These are phyloP conservation scores for Stigmatopora nigra DNA, from an alignment of 2,113 vertebrate genomes.

Conservation along the genomic window DNA sequence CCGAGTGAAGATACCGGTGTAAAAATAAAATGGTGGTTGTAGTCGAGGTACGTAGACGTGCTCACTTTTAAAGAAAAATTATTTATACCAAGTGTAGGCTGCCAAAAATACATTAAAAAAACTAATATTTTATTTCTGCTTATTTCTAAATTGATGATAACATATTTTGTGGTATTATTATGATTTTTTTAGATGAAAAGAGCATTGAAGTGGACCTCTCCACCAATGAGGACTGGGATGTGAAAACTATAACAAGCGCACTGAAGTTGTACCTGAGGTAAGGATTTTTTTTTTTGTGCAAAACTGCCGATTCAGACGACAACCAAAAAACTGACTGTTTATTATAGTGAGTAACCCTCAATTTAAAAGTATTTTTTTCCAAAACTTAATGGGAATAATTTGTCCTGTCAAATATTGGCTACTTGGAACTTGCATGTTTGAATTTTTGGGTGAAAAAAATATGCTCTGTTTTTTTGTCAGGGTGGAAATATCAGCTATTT, in stretches of 20 bases:
- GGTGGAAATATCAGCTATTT: too few relatives aligned
- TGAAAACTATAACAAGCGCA: slow-evolving; percentile 93
- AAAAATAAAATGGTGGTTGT: neutral
- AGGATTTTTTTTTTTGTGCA: slow-evolving; percentile 23
- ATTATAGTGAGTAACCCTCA: neutral
- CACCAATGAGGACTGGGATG: slow-evolving; percentile 83
- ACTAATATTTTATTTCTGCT: too few relatives aligned
- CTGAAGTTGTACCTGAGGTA: slow-evolving; percentile 93
- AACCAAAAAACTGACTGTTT: slow-evolving; percentile 7
- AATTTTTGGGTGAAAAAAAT: too few relatives aligned
- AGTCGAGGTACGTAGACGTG: neutral
- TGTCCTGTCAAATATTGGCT: neutral
- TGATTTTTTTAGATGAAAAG: slow-evolving; percentile 74
- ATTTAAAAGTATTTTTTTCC: neutral
- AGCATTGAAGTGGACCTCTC: slow-evolving; percentile 83
- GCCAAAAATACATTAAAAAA: too few relatives aligned
- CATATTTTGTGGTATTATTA: slow-evolving; percentile 7
- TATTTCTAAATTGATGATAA: neutral
- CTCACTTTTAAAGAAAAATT: too few relatives aligned
- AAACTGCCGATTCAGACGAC: neutral
- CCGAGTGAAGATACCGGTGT: neutral
- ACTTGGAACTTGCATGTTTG: too few relatives aligned
- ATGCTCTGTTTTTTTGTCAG: too few relatives aligned
- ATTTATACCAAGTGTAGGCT: too few relatives aligned
- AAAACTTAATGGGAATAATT: neutral